Percentiles rank a stretch among this genome's conserved stretches.
Conservation (phyloP, 2,888 invertebrate species). For the Drosophila helvetica region DNA sequence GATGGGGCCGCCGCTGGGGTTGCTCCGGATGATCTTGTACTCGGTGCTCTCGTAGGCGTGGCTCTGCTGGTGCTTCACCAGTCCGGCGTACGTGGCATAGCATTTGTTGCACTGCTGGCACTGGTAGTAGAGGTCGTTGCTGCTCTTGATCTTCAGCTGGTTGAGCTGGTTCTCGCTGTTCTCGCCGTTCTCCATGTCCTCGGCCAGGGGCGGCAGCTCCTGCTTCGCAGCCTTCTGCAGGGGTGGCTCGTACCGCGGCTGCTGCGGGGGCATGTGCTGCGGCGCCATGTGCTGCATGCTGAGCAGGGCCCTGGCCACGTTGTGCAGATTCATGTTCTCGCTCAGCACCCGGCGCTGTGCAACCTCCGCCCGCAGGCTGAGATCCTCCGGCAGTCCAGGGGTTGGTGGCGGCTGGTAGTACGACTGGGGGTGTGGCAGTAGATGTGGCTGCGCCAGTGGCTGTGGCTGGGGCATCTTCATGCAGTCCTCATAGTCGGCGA, state of each 20-base stretch:
- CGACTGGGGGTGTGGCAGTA: slow-evolving; percentile 2
- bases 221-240: slow-evolving; percentile 9
- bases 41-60: slow-evolving; percentile 81
- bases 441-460: slow-evolving; percentile 2
- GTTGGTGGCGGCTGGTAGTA: slow-evolving; percentile 20
- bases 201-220: neutral
- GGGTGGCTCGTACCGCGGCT: slow-evolving; percentile 2
- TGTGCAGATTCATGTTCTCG: slow-evolving; percentile 78
- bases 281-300: slow-evolving; percentile 77
- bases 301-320: slow-evolving; percentile 79
- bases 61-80: slow-evolving; percentile 82
- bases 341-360: slow-evolving; percentile 69
- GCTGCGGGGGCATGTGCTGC: slow-evolving; percentile 19
- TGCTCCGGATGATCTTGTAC: slow-evolving; percentile 82
- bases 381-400: slow-evolving; percentile 79
- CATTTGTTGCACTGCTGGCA: slow-evolving; percentile 84
- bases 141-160: slow-evolving; percentile 72
- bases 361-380: slow-evolving; percentile 64
- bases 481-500: slow-evolving; percentile 81
- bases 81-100: slow-evolving; percentile 82
- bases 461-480: slow-evolving; percentile 59
- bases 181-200: slow-evolving; percentile 48
- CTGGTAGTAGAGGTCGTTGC: slow-evolving; percentile 82
- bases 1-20: slow-evolving; percentile 64
- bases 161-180: slow-evolving; percentile 49